A percentile compares a stretch with the other conserved stretches of the same genome.
Conservation (phyloP, 2,113 vertebrate genomes). For the Dromaius novaehollandiae region DNA sequence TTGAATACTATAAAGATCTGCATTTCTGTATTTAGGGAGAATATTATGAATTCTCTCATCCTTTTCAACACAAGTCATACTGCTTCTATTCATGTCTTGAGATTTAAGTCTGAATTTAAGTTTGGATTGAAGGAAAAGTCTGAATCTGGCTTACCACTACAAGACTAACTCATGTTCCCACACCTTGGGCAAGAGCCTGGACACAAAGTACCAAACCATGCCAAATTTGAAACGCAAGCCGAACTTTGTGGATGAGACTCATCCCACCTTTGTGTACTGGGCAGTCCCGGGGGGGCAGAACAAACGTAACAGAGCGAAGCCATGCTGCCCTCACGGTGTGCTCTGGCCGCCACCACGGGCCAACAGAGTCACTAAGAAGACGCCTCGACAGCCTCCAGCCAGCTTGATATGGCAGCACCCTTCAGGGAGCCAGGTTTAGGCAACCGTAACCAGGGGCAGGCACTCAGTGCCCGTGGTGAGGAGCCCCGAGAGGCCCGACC, state of each 20-base stretch:
- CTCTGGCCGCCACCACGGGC: neutral
- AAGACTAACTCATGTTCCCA: fast-evolving
- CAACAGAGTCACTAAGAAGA: too few species aligned
- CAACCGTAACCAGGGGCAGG: too few species aligned
- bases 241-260: too few species aligned
- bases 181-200: fast-evolving
- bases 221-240: too few species aligned
- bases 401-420: too few species aligned
- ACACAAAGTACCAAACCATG: too few species aligned
- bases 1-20: neutral
- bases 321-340: neutral
- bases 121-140: too few species aligned
- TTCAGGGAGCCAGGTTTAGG: neutral
- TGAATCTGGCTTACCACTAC: too few species aligned
- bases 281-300: too few species aligned
- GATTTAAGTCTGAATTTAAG: neutral
- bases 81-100: neutral
- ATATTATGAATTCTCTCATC: neutral
- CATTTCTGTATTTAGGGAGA: neutral
- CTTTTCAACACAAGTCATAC: neutral
- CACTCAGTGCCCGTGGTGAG: too few species aligned
- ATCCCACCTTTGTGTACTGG: too few species aligned
- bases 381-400: neutral
- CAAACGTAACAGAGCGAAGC: neutral
- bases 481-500: neutral